Base-by-base conservation (phyloP, 2,888 invertebrate genomes). In the Glomeris marginata region DNA sequence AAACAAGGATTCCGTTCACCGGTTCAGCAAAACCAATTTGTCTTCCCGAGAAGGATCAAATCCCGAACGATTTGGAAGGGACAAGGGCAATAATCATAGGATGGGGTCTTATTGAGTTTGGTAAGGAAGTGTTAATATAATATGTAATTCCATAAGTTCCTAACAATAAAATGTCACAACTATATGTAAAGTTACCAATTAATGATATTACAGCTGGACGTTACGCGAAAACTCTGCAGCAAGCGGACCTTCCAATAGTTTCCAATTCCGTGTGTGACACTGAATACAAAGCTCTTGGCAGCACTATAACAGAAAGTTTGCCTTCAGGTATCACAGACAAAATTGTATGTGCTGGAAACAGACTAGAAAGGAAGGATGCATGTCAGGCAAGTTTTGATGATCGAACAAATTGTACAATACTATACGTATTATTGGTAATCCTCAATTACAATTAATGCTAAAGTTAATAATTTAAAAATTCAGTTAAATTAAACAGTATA, bases 321-420 rank as follows among this genome's bases (percentile, higher is more conserved):
- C 84, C 88, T 0, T 87, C 84, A 8, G 88, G 88, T 22, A 88
- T 90, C 50, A 82, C 84, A 1, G 83, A 84, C 8, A 82, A 83
- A 60, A 87, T 88, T 78, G 68, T 90, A 10, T 90, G 88, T 64
- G 88, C 88, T 44, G 88, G 88, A 1, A 77, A 77, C 68, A 35
- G 18, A n/a, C 36, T 28, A 5, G 47, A 47, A 47, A 18, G 3
- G 28, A 47, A 47, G 41, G 47, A 41, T 41, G 15, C 47, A 22
- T 47, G 47, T 22, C 40, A 41, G 22, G 47, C 37, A 47, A 47
- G 47, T 40, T 11, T 13, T n/a, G n/a, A n/a, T n/a, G n/a, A n/a
- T n/a, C n/a, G n/a, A n/a, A n/a, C n/a, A n/a, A n/a, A n/a, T n/a
- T n/a, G n/a, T n/a, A n/a, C n/a, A n/a, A n/a, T n/a, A n/a, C n/a